These are phyloP conservation scores for Athene noctua DNA, from an alignment of 2,113 vertebrate species.

Conservation along the genomic window DNA sequence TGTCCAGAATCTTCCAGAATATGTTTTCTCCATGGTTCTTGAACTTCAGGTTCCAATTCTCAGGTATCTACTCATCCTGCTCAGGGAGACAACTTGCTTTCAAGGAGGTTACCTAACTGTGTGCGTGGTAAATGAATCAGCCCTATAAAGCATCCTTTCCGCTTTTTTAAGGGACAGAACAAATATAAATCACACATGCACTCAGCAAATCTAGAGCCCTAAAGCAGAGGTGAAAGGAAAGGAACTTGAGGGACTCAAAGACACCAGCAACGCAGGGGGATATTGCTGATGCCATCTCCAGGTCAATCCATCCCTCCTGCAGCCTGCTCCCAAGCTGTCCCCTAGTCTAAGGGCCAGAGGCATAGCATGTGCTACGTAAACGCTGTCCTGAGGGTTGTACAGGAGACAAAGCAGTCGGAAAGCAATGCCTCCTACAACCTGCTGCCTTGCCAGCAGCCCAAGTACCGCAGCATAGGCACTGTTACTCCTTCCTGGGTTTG, in stretches of 20 bases:
- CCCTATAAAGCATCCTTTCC: not conserved
- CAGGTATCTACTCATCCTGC: not conserved
- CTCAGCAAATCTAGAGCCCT: not conserved
- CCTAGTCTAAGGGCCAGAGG: not conserved
- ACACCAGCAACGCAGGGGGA: not conserved
- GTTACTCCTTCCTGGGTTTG: not conserved
- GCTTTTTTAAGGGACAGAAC: not conserved
- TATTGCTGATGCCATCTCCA: not conserved
- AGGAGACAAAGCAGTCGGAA: not conserved
- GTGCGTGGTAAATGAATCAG: not conserved
- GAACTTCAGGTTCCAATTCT: not conserved
- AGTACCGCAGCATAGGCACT: not conserved
- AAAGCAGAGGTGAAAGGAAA: not conserved
- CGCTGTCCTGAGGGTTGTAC: not conserved
- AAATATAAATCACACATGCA: not conserved
- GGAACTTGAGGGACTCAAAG: not conserved
- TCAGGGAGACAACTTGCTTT: not conserved
- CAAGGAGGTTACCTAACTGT: not conserved
- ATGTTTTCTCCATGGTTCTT: not conserved
- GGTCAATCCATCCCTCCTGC: not conserved
- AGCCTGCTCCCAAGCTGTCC: not conserved
- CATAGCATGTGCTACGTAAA: not conserved
- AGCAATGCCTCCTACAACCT: not conserved
- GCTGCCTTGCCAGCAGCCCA: not conserved
- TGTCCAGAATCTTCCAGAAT: not conserved